phyloP scores from a whole-genome alignment of 2,113 vertebrate species.

The Lophura nycthemera region DNA sequence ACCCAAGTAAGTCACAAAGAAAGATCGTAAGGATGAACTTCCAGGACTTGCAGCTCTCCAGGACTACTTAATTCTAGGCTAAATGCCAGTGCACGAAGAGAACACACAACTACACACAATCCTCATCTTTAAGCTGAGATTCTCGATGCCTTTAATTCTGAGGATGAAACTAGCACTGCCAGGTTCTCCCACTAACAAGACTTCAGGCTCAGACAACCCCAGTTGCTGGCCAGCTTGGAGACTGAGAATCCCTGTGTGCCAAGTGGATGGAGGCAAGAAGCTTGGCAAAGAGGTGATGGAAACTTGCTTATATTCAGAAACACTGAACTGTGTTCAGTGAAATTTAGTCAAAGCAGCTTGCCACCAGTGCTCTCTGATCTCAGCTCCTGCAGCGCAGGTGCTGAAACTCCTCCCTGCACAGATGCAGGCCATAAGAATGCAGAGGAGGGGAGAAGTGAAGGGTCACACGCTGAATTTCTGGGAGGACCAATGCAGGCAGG shows the following conservation, averaged over 20 bases:
- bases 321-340: not conserved
- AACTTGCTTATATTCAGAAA: not conserved
- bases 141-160: not conserved
- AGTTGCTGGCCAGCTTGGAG: not conserved
- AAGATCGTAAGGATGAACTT: not conserved
- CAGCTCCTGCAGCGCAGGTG: not conserved
- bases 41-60: not conserved
- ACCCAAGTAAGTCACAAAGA: accelerated
- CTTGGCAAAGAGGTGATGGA: not conserved
- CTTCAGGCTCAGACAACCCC: not conserved
- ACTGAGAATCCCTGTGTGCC: not conserved
- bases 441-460: not conserved
- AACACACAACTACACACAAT: not conserved
- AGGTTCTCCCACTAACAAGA: not conserved
- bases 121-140: not conserved
- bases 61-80: not conserved
- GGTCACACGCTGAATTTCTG: not conserved
- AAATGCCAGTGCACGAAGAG: not conserved
- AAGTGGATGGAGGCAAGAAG: not conserved
- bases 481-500: not conserved
- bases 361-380: not conserved
- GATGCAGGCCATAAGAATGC: not conserved
- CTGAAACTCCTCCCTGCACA: not conserved
- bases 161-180: not conserved
- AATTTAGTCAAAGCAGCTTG: not conserved